Conservation (phyloP, 2,888 invertebrate genomes). For the Conchocele bisecta region DNA sequence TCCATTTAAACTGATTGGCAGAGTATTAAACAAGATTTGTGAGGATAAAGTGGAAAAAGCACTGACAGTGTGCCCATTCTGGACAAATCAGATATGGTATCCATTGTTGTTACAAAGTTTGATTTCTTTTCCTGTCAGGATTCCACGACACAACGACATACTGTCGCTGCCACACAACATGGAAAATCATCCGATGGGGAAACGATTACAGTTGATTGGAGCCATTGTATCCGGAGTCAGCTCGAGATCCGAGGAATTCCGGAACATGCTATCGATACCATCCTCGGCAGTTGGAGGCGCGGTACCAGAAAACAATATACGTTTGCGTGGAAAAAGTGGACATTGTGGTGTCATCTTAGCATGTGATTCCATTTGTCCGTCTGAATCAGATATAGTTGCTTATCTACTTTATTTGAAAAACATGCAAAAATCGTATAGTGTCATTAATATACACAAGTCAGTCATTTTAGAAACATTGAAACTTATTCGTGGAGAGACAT, state of each 20-base stretch:
- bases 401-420: slow-evolving; percentile 11
- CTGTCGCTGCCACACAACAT: slow-evolving; percentile 29
- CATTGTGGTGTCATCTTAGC: slow-evolving; percentile 37
- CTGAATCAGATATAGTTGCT: slow-evolving; percentile 22
- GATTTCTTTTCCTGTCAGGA: slow-evolving; percentile 33
- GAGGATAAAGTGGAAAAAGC: slow-evolving; percentile 24
- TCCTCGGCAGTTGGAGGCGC: slow-evolving; percentile 18
- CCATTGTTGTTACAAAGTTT: slow-evolving; percentile 27
- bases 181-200: slow-evolving; percentile 23
- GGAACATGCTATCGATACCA: slow-evolving; percentile 14
- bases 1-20: slow-evolving; percentile 25
- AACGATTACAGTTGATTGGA: slow-evolving; percentile 13
- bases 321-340: slow-evolving; percentile 39
- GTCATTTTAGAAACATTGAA: slow-evolving; percentile 33
- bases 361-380: slow-evolving; percentile 27
- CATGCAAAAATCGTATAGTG: background rate
- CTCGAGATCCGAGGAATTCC: slow-evolving; percentile 36
- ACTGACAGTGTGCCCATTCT: slow-evolving; percentile 32
- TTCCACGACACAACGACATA: slow-evolving; percentile 38
- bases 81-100: slow-evolving; percentile 48
- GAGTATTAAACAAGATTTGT: slow-evolving; percentile 21
- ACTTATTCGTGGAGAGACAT: slow-evolving; percentile 4
- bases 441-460: slow-evolving; percentile 19
- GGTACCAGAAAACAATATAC: slow-evolving; percentile 39
- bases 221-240: slow-evolving; percentile 37